Evolutionary conservation across 2,888 invertebrate genomes (phyloP), one percentile per base, ranked within the genome.

Genomic region (Scrobipalpa atriplicella): DNA sequence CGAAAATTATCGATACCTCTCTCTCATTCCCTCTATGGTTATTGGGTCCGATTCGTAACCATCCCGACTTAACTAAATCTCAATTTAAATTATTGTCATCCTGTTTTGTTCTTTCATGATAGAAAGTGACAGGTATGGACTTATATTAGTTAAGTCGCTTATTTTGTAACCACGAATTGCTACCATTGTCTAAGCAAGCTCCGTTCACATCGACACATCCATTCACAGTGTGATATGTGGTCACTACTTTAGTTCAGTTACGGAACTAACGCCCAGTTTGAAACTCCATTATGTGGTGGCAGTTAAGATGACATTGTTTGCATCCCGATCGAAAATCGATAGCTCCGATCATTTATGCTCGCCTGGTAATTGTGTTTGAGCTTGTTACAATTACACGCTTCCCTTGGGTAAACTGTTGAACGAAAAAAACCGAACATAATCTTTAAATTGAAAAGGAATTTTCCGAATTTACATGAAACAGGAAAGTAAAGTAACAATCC

Each of bases 301-400:
- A 67, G 71, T 70, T 71, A 74, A 72, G 73, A 76, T 78, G 79
- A 77, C 79, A 76, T 76, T 79, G 81, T 80, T 81, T 78, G 78
- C 73, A 71, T 70, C 70, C 67, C 73, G 68, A 75, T 78, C 72
- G 73, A 73, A 76, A 77, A 78, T 79, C 77, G 77, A 82, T 58
- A 58, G 36, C 38, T 36, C 58, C 38, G 13, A 38, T 2, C 16
- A 18, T 58, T 58, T 58, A 16, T 58, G 58, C 38, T 58, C 36
- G 58, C 58, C 58, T 58, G 58, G 58, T 58, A 10, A 58, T 16
- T 58, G 36, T 16, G 58, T 58, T 56, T 56, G 29, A 56, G 21
- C 11, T 21, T 21, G 29, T 36, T 29, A 56, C 11, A 38, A 29
- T 36, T 58, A 38, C 54, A 38, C 36, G 8, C 16, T 58, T 58